Evolutionary conservation across 2,113 vertebrate genomes (phyloP).

Genomic region (Micronycteris hirsuta): DNA sequence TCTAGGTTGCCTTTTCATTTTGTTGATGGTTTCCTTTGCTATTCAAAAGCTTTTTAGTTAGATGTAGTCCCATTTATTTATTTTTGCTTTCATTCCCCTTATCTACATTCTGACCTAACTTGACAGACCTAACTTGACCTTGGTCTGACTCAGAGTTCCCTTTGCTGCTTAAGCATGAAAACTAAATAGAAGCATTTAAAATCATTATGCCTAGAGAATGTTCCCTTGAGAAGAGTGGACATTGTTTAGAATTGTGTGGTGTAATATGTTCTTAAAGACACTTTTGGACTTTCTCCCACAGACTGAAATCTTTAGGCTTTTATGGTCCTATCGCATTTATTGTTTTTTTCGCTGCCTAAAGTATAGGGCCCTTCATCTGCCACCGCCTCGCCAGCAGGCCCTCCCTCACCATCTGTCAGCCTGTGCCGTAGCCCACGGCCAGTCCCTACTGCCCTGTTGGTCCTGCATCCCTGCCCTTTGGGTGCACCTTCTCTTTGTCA

Average conservation of each 20-base stretch:
- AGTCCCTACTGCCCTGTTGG: background rate
- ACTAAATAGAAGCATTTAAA: background rate
- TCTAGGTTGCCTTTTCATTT: too few species aligned
- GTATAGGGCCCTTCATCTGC: background rate
- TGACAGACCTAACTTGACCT: background rate
- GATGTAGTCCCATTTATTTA: too few species aligned
- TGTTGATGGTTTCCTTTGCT: too few species aligned
- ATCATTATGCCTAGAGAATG: background rate
- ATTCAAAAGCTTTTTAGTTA: too few species aligned
- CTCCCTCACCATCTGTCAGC: background rate
- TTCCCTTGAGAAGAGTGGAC: background rate
- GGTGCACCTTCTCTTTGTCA: background rate
- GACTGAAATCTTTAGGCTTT: background rate
- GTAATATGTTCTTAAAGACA: background rate
- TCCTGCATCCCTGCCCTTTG: background rate
- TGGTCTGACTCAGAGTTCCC: constrained; percentile 11
- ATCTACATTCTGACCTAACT: constrained; percentile 16
- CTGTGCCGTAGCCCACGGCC: background rate
- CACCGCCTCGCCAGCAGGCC: background rate
- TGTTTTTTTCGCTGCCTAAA: background rate
- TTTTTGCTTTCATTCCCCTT: too few species aligned
- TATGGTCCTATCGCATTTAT: background rate
- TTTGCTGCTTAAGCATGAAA: constrained; percentile 24
- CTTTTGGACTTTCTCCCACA: background rate
- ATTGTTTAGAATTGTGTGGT: background rate